These are phyloP conservation scores for Orchestes rusci DNA, from an alignment of 2,888 invertebrate genomes.

Conservation along the genomic window DNA sequence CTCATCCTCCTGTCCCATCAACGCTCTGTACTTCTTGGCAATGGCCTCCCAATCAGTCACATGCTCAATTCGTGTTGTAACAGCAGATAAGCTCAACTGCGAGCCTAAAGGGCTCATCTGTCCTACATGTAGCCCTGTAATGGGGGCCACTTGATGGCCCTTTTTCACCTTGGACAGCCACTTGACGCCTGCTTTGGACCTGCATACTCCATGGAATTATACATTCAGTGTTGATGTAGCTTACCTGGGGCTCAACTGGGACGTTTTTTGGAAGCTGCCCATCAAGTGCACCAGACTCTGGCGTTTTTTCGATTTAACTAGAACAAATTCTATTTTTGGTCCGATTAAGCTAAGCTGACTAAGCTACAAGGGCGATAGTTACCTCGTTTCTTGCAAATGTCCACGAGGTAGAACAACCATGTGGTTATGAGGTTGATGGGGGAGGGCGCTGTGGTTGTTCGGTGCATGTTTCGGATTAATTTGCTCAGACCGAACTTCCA, in stretches of 20 bases:
- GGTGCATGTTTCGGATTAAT: slow-evolving; percentile 96
- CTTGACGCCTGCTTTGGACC: slow-evolving; percentile 77
- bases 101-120: slow-evolving; percentile 80
- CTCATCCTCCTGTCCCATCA: slow-evolving; percentile 58
- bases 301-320: slow-evolving; percentile 46
- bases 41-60: slow-evolving; percentile 89
- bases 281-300: slow-evolving; percentile 81
- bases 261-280: slow-evolving; percentile 59
- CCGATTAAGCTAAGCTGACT: slow-evolving; percentile 4
- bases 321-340: slow-evolving; percentile 28
- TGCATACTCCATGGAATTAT: too few relatives aligned
- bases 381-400: slow-evolving; percentile 60
- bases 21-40: slow-evolving; percentile 77
- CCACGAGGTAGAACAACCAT: slow-evolving; percentile 80
- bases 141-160: slow-evolving; percentile 65
- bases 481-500: slow-evolving; percentile 99
- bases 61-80: slow-evolving; percentile 73
- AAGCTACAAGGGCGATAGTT: slow-evolving; percentile 21
- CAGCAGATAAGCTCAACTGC: slow-evolving; percentile 72
- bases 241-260: slow-evolving; percentile 64
- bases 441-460: slow-evolving; percentile 93
- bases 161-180: slow-evolving; percentile 85
- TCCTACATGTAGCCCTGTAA: slow-evolving; percentile 69
- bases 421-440: slow-evolving; percentile 96
- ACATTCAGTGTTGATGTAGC: too few relatives aligned